A percentile compares a stretch with the other conserved stretches of the same genome.
Conservation (phyloP, 2,888 invertebrate genomes). For the Volucella inanis region DNA sequence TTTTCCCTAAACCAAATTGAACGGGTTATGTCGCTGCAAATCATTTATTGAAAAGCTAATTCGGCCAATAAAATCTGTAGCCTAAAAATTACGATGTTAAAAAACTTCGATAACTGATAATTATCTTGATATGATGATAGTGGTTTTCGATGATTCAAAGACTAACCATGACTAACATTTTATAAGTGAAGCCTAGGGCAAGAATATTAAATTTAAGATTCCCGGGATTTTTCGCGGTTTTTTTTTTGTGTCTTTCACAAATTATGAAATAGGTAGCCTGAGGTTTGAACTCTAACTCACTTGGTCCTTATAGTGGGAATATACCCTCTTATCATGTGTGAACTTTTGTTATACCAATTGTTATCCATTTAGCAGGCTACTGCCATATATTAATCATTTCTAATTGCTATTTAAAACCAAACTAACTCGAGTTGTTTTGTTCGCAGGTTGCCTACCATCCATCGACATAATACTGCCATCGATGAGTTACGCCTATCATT, state of each 20-base stretch:
- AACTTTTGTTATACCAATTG: background rate
- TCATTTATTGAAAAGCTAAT: no score
- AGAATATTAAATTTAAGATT: background rate
- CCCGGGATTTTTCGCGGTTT: background rate
- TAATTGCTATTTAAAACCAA: background rate
- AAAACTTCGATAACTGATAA: conserved; percentile 23
- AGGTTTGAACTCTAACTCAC: background rate
- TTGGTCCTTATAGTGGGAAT: conserved; percentile 2
- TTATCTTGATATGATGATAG: background rate
- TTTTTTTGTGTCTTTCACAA: background rate
- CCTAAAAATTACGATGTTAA: conserved; percentile 48
- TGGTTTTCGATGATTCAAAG: background rate
- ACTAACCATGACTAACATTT: background rate
- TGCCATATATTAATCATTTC: background rate
- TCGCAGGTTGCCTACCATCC: conserved; percentile 45
- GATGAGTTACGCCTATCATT: conserved; percentile 52
- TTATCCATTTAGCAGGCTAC: background rate
- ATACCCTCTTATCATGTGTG: conserved; percentile 14
- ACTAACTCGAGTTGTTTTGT: conserved; percentile 38
- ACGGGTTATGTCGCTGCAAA: no score
- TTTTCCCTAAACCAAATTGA: no score
- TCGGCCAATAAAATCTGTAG: no score
- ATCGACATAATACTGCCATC: conserved; percentile 60
- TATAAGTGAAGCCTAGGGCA: background rate
- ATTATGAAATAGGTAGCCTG: conserved; percentile 8